phyloP scores from a whole-genome alignment of 2,113 vertebrate species.

The Semnornis frantzii region DNA sequence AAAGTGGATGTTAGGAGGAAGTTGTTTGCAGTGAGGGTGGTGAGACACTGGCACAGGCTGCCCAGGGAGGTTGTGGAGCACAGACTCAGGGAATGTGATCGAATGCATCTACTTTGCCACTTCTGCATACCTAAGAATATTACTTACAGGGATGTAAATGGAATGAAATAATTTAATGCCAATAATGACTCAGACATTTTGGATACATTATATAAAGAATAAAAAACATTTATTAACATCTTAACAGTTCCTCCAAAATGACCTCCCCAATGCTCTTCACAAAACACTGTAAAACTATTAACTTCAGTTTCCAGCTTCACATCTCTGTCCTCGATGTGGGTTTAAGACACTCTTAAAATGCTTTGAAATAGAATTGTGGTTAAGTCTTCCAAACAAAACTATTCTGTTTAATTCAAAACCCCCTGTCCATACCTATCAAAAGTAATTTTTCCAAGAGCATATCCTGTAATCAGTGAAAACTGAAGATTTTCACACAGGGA shows the following conservation, averaged over 20 bases:
- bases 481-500: neutral
- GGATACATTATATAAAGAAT: neutral
- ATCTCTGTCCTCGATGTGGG: fast-evolving
- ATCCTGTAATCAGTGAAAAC: neutral
- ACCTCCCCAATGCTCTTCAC: neutral
- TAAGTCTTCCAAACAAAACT: neutral
- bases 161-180: neutral
- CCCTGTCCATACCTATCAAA: neutral
- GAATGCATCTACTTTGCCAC: neutral
- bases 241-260: neutral
- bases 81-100: no score
- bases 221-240: slow-evolving; percentile 25
- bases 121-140: neutral
- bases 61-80: no score
- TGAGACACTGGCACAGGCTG: no score
- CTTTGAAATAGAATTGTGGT: neutral
- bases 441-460: neutral
- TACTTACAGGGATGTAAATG: neutral
- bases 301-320: neutral
- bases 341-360: neutral
- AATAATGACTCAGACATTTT: neutral
- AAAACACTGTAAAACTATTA: neutral
- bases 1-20: no score
- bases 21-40: no score
- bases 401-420: neutral